These are phyloP conservation scores for Helleia helle DNA, from an alignment of 2,888 invertebrate species.

Conservation along the genomic window DNA sequence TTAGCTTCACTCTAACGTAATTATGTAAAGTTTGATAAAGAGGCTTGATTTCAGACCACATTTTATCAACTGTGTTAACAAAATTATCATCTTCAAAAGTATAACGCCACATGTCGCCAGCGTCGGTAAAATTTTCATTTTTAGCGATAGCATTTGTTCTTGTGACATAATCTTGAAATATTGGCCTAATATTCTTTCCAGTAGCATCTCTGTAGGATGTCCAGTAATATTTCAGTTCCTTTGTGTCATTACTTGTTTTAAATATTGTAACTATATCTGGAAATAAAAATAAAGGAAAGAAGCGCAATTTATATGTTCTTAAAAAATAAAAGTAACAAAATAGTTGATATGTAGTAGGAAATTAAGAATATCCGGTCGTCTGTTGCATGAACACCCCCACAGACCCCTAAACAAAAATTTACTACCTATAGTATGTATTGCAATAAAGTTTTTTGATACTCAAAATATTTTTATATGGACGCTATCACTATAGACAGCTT, in stretches of 20 bases:
- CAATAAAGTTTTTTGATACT: too few relatives aligned
- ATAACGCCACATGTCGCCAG: conserved; percentile 63
- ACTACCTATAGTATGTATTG: too few relatives aligned
- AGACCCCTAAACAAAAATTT: too few relatives aligned
- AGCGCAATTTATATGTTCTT: too few relatives aligned
- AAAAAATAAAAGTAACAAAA: too few relatives aligned
- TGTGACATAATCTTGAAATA: conserved; percentile 75
- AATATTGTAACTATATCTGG: conserved; percentile 55
- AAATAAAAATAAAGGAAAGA: too few relatives aligned
- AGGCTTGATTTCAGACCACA: conserved; percentile 76
- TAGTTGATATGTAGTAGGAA: too few relatives aligned
- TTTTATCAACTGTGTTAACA: conserved; percentile 48
- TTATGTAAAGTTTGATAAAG: conserved; percentile 77
- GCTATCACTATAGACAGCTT: too few relatives aligned
- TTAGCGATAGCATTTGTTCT: conserved; percentile 76
- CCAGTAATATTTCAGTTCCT: conserved; percentile 78
- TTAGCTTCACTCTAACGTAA: conserved; percentile 75
- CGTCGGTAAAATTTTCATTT: conserved; percentile 64
- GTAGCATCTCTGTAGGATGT: conserved; percentile 76
- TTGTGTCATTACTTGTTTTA: conserved; percentile 70
- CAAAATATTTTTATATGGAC: too few relatives aligned
- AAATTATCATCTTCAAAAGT: conserved; percentile 58
- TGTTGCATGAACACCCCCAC: too few relatives aligned
- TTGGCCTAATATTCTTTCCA: conserved; percentile 74
- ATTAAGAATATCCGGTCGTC: too few relatives aligned